These are phyloP conservation scores for Coregonus ussuriensis DNA, from an alignment of 2,797 vertebrate genomes.

Conservation along the genomic window DNA sequence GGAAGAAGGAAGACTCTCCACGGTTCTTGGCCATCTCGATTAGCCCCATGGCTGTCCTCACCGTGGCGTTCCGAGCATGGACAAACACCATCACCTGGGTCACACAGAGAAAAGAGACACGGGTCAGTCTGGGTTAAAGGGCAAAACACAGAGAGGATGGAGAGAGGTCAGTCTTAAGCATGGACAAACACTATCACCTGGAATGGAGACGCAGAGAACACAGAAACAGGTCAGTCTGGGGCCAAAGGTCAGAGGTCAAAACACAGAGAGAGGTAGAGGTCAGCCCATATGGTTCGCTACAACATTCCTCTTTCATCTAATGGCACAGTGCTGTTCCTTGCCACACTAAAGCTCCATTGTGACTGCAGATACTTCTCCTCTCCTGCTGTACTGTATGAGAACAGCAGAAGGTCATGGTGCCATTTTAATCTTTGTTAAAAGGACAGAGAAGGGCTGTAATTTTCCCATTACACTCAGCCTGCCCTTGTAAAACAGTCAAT, in stretches of 20 bases:
- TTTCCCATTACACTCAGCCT: slow-evolving; percentile 57
- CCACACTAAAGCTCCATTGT: background rate
- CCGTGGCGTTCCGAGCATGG: slow-evolving; percentile 94
- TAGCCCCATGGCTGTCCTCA: slow-evolving; percentile 90
- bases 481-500: slow-evolving; percentile 63
- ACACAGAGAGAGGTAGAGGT: background rate
- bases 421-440: slow-evolving; percentile 38
- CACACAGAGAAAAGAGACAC: slow-evolving; percentile 73
- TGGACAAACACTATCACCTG: background rate
- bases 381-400: background rate
- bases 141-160: background rate
- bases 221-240: background rate
- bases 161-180: background rate
- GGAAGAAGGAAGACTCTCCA: slow-evolving; percentile 87
- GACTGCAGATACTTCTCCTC: background rate
- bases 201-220: background rate
- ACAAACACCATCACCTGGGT: slow-evolving; percentile 99
- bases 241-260: background rate
- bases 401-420: slow-evolving; percentile 35
- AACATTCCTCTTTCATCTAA: background rate
- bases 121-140: background rate
- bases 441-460: slow-evolving; percentile 50
- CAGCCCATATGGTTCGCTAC: background rate
- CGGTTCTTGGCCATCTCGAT: slow-evolving; percentile 94
- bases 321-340: background rate